Percentiles rank a stretch among this genome's conserved stretches.
Conservation (phyloP, 2,888 invertebrate species). For the Xylophagus ater region DNA sequence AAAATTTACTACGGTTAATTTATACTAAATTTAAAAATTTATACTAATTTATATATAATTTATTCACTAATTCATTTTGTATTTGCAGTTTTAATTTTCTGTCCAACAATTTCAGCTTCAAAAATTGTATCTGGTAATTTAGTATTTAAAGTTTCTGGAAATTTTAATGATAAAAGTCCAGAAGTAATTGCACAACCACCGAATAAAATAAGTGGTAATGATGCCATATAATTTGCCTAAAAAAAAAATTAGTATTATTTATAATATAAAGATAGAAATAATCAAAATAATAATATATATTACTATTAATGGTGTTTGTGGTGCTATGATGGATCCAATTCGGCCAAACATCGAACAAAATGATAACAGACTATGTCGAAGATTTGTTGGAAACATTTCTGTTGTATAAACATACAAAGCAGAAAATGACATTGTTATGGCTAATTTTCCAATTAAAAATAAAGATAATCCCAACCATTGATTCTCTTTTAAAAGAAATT, state of each 20-base stretch:
- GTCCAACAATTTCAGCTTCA: conserved; percentile 45
- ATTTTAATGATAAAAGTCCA: conserved; percentile 46
- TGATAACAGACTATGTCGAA: conserved; percentile 53
- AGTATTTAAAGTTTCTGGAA: conserved; percentile 52
- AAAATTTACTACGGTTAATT: no score
- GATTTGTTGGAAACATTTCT: conserved; percentile 59
- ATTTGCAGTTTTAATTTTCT: conserved; percentile 22
- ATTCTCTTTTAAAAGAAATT: no score
- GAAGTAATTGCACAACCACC: conserved; percentile 45
- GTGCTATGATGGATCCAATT: conserved; percentile 56
- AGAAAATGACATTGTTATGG: conserved; percentile 55
- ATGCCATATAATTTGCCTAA: conserved; percentile 4
- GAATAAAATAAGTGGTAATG: conserved; percentile 47
- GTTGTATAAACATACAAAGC: conserved; percentile 56
- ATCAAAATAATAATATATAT: background rate
- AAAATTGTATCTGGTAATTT: conserved; percentile 49
- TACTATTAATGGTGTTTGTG: conserved; percentile 53
- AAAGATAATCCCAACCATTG: conserved; percentile 20
- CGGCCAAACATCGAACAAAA: conserved; percentile 59
- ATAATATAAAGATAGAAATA: background rate
- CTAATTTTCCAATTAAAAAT: conserved; percentile 53
- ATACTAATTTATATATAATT: no score
- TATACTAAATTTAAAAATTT: no score
- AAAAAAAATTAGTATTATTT: background rate
- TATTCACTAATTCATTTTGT: no score